phyloP scores from a whole-genome alignment of 2,113 vertebrate genomes.

The Anoura caudifer region DNA sequence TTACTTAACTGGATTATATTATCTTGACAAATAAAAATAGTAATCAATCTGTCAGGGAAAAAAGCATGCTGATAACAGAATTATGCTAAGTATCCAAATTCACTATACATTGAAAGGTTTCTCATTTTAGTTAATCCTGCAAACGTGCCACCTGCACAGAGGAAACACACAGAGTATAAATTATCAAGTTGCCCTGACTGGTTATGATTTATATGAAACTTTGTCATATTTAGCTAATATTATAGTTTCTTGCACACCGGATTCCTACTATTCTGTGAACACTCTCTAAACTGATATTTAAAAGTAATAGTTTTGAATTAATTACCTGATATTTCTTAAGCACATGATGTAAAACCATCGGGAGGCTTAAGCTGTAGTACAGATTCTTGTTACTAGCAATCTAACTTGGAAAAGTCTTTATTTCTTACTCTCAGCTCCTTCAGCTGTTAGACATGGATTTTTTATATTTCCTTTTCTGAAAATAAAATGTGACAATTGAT shows the following conservation, averaged over 20 bases:
- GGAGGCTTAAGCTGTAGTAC: neutral
- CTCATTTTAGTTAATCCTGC: neutral
- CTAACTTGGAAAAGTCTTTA: neutral
- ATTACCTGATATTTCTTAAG: neutral
- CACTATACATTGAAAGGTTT: neutral
- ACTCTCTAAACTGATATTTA: neutral
- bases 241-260: neutral
- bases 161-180: neutral
- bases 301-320: neutral
- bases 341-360: neutral
- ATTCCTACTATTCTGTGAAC: neutral
- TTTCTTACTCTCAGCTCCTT: neutral
- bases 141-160: neutral
- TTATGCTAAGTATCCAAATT: neutral
- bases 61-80: neutral
- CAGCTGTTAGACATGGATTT: neutral
- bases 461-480: neutral
- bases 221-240: neutral
- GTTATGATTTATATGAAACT: neutral
- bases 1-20: neutral
- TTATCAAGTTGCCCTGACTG: neutral
- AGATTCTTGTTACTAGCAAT: neutral
- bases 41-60: neutral
- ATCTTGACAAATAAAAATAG: neutral
- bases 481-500: neutral